phyloP scores from a whole-genome alignment of 2,113 vertebrate genomes.

The Litocranius walleri region DNA sequence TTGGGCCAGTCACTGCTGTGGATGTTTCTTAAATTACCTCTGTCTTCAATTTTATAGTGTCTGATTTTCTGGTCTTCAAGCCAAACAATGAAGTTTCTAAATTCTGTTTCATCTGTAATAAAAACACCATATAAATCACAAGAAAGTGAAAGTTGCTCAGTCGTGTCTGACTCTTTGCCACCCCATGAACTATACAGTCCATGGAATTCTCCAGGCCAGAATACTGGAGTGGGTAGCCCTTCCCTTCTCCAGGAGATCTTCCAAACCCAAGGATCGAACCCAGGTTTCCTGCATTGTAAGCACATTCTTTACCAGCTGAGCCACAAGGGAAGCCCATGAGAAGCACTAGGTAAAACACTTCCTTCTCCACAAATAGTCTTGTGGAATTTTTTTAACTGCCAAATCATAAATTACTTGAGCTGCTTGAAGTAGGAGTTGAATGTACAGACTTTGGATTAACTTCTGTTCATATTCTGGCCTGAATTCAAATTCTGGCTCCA shows the following conservation, averaged over 20 bases:
- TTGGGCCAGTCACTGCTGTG: slow-evolving; percentile 93
- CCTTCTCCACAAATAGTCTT: not conserved
- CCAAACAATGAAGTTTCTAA: slow-evolving; percentile 98
- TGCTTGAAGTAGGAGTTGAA: not conserved
- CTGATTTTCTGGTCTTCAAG: slow-evolving; percentile 98
- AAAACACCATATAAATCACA: not conserved
- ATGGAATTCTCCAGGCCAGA: not conserved
- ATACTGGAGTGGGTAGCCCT: not conserved
- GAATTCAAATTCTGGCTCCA: slow-evolving; percentile 19
- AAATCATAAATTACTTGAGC: not conserved
- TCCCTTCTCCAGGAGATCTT: not conserved
- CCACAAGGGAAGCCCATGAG: not conserved
- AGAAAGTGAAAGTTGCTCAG: not conserved
- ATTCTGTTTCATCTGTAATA: slow-evolving; percentile 93
- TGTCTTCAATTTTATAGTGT: slow-evolving; percentile 97
- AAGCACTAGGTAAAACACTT: not conserved
- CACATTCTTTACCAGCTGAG: not conserved
- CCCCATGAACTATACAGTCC: not conserved
- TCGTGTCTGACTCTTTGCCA: not conserved
- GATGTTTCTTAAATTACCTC: slow-evolving; percentile 95
- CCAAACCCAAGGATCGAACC: not conserved
- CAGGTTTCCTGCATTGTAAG: not conserved
- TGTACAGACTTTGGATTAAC: not conserved
- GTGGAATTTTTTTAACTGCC: not conserved
- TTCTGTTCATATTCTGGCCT: not conserved